Evolutionary conservation across 2,888 invertebrate species (phyloP).

Genomic region (Andrena dorsata): DNA sequence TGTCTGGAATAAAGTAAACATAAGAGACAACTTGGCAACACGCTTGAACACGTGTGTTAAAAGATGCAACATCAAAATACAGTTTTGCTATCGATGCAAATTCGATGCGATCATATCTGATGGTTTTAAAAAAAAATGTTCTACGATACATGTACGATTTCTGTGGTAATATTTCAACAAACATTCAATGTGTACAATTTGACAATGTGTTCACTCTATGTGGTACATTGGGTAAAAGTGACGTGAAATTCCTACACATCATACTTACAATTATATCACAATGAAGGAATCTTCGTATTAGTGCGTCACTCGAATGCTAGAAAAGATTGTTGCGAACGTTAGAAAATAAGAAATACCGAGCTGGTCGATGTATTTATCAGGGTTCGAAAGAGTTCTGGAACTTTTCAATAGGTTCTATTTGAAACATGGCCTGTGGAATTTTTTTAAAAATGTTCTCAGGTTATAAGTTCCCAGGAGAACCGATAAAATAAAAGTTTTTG

Average conservation of each 20-base stretch:
- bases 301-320: conserved; percentile 84
- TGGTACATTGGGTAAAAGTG: conserved; percentile 5
- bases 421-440: no score
- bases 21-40: conserved; percentile 19
- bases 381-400: no score
- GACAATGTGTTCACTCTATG: neutral
- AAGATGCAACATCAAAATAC: no score
- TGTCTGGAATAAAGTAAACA: conserved; percentile 73
- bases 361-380: no score
- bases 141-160: neutral
- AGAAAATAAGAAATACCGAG: neutral
- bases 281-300: conserved; percentile 83
- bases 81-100: neutral
- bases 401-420: no score
- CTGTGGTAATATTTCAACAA: conserved; percentile 19
- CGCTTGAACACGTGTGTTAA: neutral
- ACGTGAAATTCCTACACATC: conserved; percentile 18
- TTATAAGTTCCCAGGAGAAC: no score
- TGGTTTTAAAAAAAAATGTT: conserved; percentile 13
- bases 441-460: no score
- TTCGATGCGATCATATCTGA: neutral
- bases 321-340: conserved; percentile 56
- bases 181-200: conserved; percentile 12
- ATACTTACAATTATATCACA: conserved; percentile 85
- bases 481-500: no score